Evolutionary conservation across 2,888 invertebrate genomes (phyloP).

Genomic region (Xylota segnis): DNA sequence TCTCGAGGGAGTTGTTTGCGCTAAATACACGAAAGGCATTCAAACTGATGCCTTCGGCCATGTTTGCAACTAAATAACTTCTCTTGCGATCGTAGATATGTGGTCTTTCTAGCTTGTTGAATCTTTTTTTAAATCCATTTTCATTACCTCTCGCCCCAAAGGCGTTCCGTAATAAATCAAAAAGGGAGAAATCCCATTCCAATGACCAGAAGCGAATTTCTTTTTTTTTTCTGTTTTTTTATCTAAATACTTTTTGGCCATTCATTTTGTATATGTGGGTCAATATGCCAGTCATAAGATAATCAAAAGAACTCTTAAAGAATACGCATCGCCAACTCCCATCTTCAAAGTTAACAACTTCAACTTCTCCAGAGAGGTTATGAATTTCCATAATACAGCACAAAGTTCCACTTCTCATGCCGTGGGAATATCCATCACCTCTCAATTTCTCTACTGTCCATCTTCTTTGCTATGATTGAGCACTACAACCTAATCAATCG

Average conservation of each 20-base stretch:
- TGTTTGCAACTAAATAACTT: neutral
- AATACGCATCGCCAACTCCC: conserved; percentile 14
- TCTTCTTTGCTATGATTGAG: conserved; percentile 12
- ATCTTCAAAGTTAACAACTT: neutral
- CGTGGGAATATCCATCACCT: conserved; percentile 29
- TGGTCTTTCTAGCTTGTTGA: neutral
- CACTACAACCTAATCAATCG: conserved; percentile 19
- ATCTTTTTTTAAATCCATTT: neutral
- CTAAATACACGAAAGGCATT: neutral
- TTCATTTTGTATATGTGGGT: conserved; percentile 2
- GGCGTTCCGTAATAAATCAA: neutral
- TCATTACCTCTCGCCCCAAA: neutral
- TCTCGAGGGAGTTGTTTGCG: no score
- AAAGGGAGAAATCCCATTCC: neutral
- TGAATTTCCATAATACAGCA: conserved; percentile 6
- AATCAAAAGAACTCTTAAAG: conserved; percentile 10
- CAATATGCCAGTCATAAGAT: conserved; percentile 15
- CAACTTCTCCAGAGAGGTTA: neutral
- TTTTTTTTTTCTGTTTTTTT: neutral
- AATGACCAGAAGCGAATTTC: neutral
- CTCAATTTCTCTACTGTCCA: conserved; percentile 13
- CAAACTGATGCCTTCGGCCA: neutral
- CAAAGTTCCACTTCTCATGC: neutral
- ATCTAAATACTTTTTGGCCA: neutral
- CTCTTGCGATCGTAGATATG: neutral